Conservation (phyloP, 2,888 invertebrate species). For the Cryptophagus acutangulus region DNA sequence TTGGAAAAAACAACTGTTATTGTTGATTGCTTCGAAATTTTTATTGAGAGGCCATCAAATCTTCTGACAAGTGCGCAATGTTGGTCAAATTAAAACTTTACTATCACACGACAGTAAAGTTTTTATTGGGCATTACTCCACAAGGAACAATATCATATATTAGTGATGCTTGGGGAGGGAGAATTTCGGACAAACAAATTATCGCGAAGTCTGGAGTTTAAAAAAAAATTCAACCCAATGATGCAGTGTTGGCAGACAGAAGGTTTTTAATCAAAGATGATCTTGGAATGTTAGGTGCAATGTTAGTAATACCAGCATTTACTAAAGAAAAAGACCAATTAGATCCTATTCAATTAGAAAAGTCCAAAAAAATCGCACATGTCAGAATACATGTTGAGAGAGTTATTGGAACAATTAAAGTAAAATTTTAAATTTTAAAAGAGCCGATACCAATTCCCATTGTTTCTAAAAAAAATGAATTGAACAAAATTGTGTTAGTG, state of each 20-base stretch:
- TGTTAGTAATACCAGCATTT: conserved; percentile 21
- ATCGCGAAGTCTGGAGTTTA: conserved; percentile 14
- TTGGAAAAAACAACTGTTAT: conserved; percentile 16
- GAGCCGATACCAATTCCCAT: neutral
- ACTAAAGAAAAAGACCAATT: conserved; percentile 25
- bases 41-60: conserved; percentile 16
- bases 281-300: conserved; percentile 16
- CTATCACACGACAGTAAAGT: conserved; percentile 22
- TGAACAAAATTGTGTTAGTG: conserved; percentile 1
- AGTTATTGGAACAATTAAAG: conserved; percentile 11
- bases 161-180: conserved; percentile 20
- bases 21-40: conserved; percentile 24
- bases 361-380: conserved; percentile 21
- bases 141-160: conserved; percentile 19
- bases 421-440: conserved; percentile 9
- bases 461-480: neutral
- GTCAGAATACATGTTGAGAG: conserved; percentile 25
- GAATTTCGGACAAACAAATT: conserved; percentile 19
- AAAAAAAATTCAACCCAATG: conserved; percentile 17
- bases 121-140: conserved; percentile 19
- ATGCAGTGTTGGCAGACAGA: conserved; percentile 23
- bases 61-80: conserved; percentile 11
- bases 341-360: conserved; percentile 22
- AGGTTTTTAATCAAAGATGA: conserved; percentile 22
- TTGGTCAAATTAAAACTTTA: conserved; percentile 24